Base-by-base conservation (phyloP, 1,140 invertebrate species). In the Telenomus remus region DNA sequence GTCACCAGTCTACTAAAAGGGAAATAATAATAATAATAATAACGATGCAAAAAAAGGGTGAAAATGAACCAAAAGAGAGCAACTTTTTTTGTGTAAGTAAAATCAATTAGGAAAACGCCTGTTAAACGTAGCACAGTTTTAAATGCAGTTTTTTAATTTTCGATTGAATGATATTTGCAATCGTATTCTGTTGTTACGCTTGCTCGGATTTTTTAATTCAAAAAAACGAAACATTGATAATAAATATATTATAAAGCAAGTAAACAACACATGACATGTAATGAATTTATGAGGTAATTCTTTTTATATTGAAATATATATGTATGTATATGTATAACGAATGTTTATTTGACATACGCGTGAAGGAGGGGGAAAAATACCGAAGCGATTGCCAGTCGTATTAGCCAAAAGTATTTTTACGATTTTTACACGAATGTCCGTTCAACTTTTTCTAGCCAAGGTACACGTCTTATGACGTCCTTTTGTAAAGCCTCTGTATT, bases 381-480 rank as follows among this genome's bases (percentile, higher is more conserved):
- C 59, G 72, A 69, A 78, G 69, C 65, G 76, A 78, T 73, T 60
- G 70, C 76, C 70, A 78, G 76, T 78, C 66, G 70, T 74, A 75
- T 74, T 70, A 78, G 70, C 66, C 76, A 74, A 78, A 78, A 74
- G 76, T 78, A 78, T 78, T 78, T 78, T 78, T 78, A 78, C 76
- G 70, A 78, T 78, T 78, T 78, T 78, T 78, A 78, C 71, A 78
- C 43, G 49, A n/a, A 78, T 70, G 76, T 73, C 65, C 65, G 70
- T 73, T 78, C 61, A 71, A 75, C 75, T 70, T 54, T 71, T n/a
- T n/a, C n/a, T 72, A 79, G 71, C 68, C 57, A 63, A 74, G 65
- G 68, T 71, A 53, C 44, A 63, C 70, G 37, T 53, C 64, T 60
- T 47, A 59, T 49, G 54, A 73, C 43, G 34, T 34, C 57, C 71